These are phyloP conservation scores for Hypolimnas misippus DNA, from an alignment of 2,888 invertebrate species.

Conservation along the genomic window DNA sequence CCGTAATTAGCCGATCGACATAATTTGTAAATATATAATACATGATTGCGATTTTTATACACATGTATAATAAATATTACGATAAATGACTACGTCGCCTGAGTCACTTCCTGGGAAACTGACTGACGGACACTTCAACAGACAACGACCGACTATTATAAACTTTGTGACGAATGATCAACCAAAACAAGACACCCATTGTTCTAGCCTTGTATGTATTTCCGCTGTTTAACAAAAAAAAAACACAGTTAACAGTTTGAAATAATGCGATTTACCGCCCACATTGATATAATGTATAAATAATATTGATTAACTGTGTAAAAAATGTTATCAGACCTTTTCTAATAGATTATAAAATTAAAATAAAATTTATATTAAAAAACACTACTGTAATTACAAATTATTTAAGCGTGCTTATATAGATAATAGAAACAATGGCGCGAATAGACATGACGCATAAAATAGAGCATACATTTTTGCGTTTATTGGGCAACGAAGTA, in stretches of 20 bases:
- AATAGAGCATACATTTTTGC: constrained; percentile 25
- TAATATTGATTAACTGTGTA: background rate
- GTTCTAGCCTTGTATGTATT: constrained; percentile 65
- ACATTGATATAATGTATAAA: background rate
- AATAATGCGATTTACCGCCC: constrained; percentile 13
- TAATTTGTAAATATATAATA: background rate
- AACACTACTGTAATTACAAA: too few relatives aligned
- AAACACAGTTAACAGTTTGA: constrained; percentile 49
- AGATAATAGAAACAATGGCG: background rate
- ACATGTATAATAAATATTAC: constrained; percentile 48
- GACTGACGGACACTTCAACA: constrained; percentile 50
- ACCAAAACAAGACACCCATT: constrained; percentile 68
- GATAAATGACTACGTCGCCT: constrained; percentile 50
- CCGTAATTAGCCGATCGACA: too few relatives aligned
- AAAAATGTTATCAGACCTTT: background rate
- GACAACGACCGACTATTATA: constrained; percentile 50
- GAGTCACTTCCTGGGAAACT: constrained; percentile 69
- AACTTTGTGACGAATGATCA: constrained; percentile 55
- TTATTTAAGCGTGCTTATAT: background rate
- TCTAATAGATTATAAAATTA: too few relatives aligned
- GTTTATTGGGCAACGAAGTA: constrained; percentile 29
- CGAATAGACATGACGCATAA: background rate
- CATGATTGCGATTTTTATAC: background rate
- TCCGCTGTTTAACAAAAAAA: constrained; percentile 62
- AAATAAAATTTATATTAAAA: too few relatives aligned